Conservation (phyloP, 2,888 invertebrate species). For the Aquatica leii region DNA sequence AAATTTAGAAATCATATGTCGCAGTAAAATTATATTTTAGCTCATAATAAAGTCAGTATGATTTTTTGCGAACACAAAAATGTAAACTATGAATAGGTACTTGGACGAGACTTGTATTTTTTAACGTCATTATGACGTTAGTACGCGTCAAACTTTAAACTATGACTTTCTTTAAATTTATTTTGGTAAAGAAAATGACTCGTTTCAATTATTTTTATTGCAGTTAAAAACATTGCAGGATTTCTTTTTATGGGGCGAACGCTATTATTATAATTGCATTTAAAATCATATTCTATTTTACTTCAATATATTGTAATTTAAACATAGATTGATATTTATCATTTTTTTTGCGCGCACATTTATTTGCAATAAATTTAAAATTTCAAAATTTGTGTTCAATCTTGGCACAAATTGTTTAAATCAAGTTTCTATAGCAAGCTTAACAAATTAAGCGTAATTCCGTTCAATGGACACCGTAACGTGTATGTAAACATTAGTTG, state of each 20-base stretch:
- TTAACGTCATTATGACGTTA: conserved; percentile 31
- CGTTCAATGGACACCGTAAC: not conserved
- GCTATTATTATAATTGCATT: too few species aligned
- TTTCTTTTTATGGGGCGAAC: not conserved
- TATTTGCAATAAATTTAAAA: conserved; percentile 12
- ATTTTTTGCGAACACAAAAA: too few species aligned
- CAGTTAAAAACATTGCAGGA: not conserved
- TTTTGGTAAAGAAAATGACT: conserved; percentile 28
- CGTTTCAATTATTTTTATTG: conserved; percentile 8
- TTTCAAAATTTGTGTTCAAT: conserved; percentile 20
- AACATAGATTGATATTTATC: too few species aligned
- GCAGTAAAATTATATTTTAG: too few species aligned
- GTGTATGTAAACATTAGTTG: too few species aligned
- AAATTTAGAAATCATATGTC: too few species aligned
- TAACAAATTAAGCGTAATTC: conserved; percentile 7
- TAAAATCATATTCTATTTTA: too few species aligned
- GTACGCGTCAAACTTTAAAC: conserved; percentile 23
- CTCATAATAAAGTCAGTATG: too few species aligned
- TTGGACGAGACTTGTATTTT: conserved; percentile 25
- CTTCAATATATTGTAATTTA: too few species aligned
- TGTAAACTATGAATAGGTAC: conserved; percentile 23
- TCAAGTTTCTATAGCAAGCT: not conserved
- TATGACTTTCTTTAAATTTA: conserved; percentile 24
- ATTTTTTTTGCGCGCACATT: too few species aligned
- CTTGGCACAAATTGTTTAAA: conserved; percentile 15